Conservation (phyloP, 2,888 invertebrate genomes). For the Hemistola chrysoprasaria region DNA sequence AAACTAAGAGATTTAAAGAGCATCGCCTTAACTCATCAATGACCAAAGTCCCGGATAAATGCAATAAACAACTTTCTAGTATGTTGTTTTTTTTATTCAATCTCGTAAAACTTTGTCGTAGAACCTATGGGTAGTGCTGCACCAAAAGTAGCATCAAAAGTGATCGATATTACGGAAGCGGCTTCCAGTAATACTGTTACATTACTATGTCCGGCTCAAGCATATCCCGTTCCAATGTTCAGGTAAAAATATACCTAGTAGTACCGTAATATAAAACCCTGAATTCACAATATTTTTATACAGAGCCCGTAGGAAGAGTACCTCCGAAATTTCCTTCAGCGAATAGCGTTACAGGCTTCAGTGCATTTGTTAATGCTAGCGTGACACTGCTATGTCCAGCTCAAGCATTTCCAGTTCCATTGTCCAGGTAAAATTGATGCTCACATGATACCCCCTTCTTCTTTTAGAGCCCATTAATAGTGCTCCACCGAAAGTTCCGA, state of each 20-base stretch:
- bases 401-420: slow-evolving; percentile 85
- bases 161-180: slow-evolving; percentile 72
- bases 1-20: too few relatives aligned
- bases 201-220: slow-evolving; percentile 85
- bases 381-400: slow-evolving; percentile 86
- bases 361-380: slow-evolving; percentile 75
- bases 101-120: slow-evolving; percentile 48
- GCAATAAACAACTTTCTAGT: slow-evolving; percentile 85
- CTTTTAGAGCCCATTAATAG: slow-evolving; percentile 86
- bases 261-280: slow-evolving; percentile 7
- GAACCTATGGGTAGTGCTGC: slow-evolving; percentile 87
- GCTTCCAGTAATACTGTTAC: slow-evolving; percentile 56
- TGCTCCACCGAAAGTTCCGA: slow-evolving; percentile 85
- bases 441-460: slow-evolving; percentile 23
- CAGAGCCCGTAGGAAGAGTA: slow-evolving; percentile 83
- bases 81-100: slow-evolving; percentile 32
- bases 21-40: too few relatives aligned
- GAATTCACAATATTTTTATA: slow-evolving; percentile 37
- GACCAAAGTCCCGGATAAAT: too few relatives aligned
- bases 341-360: slow-evolving; percentile 84
- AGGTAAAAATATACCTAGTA: slow-evolving; percentile 78
- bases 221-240: slow-evolving; percentile 85
- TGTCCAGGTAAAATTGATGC: slow-evolving; percentile 80
- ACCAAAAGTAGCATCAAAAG: slow-evolving; percentile 84
- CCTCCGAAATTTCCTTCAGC: slow-evolving; percentile 88